Conservation (phyloP, 2,797 vertebrate genomes). For the Decapterus maruadsi region DNA sequence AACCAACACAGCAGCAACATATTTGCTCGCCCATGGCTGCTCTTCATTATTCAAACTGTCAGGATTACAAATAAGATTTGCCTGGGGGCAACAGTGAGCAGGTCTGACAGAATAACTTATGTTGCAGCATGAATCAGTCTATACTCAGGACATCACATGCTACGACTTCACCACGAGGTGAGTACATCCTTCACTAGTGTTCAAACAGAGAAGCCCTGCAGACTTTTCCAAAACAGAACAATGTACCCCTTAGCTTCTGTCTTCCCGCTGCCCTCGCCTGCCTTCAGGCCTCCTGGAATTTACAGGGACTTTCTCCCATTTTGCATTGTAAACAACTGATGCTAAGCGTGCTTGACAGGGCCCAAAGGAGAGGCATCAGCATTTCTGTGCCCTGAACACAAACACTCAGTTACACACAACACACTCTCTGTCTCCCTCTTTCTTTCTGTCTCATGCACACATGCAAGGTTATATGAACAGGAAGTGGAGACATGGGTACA, state of each 20-base stretch:
- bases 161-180: conserved; percentile 55
- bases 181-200: conserved; percentile 60
- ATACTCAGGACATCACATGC: conserved; percentile 39
- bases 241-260: conserved; percentile 19
- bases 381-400: conserved; percentile 58
- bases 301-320: conserved; percentile 48
- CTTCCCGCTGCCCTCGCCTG: conserved; percentile 28
- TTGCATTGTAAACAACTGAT: conserved; percentile 61
- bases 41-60: conserved; percentile 19
- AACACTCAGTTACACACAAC: conserved; percentile 7
- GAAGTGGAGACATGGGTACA: not conserved
- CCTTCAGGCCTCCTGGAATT: conserved; percentile 53
- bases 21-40: too few relatives aligned
- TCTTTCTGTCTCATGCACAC: conserved; percentile 15
- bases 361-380: conserved; percentile 75
- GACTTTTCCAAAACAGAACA: conserved; percentile 41
- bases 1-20: not conserved
- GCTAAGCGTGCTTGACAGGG: conserved; percentile 71
- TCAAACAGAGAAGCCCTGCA: conserved; percentile 27
- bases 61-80: conserved; percentile 29
- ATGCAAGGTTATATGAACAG: conserved; percentile 1
- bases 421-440: conserved; percentile 2
- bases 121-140: conserved; percentile 41
- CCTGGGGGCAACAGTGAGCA: conserved; percentile 18
- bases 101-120: conserved; percentile 32